Base-by-base conservation (phyloP, 2,888 invertebrate genomes). In the Dione vanillae region DNA sequence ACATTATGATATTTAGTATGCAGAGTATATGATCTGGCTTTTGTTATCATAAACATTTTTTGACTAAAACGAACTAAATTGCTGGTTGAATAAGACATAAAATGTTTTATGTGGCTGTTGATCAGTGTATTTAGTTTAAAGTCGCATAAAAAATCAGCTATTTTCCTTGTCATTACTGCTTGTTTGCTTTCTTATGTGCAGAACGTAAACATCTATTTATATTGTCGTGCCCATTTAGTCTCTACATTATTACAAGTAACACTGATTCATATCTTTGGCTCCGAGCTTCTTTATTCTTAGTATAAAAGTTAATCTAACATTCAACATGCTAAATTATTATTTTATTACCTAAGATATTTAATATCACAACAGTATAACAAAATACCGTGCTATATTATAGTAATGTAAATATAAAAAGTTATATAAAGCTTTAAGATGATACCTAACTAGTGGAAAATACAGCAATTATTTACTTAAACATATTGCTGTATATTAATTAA, bases 31-130 rank as follows among this genome's bases (percentile, higher is more conserved):
- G 27, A 56, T 12, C 54, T 40, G 16, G 40, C 20, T n/a, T 35
- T 35, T 41, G 35, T 14, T 61, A 61, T 41, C 35, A 67, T 40
- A 67, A 51, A 41, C 41, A 61, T 67, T 41, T 59, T 51, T 16
- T 41, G 51, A 61, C 43, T 51, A 64, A 67, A 72, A 69, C 27
- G 49, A 58, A 52, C 40, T 67, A 52, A 59, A 59, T 56, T 69
- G 65, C 66, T 37, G 43, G 27, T 37, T 45, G 66, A 70, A 67
- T 61, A 52, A 73, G 56, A 66, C 58, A 72, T 74, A 64, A 70
- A 74, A 70, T 58, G 47, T 74, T 71, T 74, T 70, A 74, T 72
- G 70, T 66, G 19, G 43, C 54, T 52, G 65, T 72, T 72, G 67
- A 70, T 70, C 58, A 66, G 65, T 74, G 70, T 68, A 66, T 70